phyloP scores from a whole-genome alignment of 2,888 invertebrate genomes.

The Sphaerophoria taeniata region DNA sequence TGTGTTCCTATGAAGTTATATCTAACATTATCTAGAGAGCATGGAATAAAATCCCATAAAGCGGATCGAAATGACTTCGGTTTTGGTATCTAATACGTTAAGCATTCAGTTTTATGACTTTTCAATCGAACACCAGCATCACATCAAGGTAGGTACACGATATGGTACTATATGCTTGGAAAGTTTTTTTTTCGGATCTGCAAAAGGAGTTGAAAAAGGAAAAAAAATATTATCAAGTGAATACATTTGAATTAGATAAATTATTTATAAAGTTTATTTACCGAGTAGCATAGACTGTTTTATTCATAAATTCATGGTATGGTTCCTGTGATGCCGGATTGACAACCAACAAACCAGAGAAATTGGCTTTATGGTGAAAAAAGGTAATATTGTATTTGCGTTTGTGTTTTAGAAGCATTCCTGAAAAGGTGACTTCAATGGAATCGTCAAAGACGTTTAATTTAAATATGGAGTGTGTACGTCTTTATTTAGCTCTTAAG shows the following conservation, averaged over 20 bases:
- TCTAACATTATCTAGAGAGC: constrained; percentile 35
- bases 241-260: constrained; percentile 74
- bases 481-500: too few species aligned
- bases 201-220: constrained; percentile 33
- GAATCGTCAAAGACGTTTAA: too few species aligned
- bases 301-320: constrained; percentile 73
- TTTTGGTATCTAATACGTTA: constrained; percentile 50
- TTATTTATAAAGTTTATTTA: constrained; percentile 71
- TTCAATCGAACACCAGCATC: constrained; percentile 39
- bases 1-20: constrained; percentile 41
- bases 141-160: neutral
- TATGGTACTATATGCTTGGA: constrained; percentile 17
- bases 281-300: constrained; percentile 66
- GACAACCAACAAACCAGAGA: constrained; percentile 46
- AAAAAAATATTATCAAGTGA: constrained; percentile 36
- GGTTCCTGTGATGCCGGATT: constrained; percentile 68
- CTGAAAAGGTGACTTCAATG: neutral
- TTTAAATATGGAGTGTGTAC: too few species aligned
- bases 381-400: constrained; percentile 23
- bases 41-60: constrained; percentile 72
- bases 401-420: neutral
- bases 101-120: constrained; percentile 66
- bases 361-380: constrained; percentile 38
- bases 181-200: constrained; percentile 28
- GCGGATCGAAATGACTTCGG: constrained; percentile 70